phyloP scores from a whole-genome alignment of 92 coral and sea anemone genomes.

The Umimayanthus kanabou region DNA sequence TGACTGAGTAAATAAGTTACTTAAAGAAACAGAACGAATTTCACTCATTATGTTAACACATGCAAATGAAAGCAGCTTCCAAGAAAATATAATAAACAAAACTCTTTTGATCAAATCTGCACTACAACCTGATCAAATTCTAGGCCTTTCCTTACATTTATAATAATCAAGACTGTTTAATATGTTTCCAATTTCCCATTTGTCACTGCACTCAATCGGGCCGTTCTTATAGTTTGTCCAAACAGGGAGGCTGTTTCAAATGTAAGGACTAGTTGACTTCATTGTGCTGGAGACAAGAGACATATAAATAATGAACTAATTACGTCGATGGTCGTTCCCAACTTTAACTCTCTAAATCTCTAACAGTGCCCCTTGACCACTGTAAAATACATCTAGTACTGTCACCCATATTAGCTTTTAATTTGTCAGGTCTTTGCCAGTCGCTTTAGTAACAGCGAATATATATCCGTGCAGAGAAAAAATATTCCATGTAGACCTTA shows the following conservation, averaged over 20 bases:
- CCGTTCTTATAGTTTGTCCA: background rate
- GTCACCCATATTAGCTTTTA: no score
- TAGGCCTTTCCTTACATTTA: background rate
- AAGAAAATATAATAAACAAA: background rate
- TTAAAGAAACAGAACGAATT: background rate
- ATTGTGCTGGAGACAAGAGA: background rate
- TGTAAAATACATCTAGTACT: background rate
- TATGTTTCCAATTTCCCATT: background rate
- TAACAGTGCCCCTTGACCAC: background rate
- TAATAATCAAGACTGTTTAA: background rate
- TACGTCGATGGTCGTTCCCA: background rate
- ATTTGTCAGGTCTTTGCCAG: no score
- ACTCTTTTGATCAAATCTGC: background rate
- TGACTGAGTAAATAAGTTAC: no score
- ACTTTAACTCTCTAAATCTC: background rate
- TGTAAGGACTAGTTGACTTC: background rate
- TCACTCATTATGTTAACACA: background rate
- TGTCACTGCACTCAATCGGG: background rate
- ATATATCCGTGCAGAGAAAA: no score
- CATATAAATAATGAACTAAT: background rate
- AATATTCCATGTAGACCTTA: no score
- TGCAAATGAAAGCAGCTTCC: background rate
- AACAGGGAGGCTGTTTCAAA: background rate
- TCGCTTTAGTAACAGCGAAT: no score
- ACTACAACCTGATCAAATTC: background rate